Conservation (phyloP, 2,113 vertebrate genomes). For the Tympanuchus pallidicinctus region DNA sequence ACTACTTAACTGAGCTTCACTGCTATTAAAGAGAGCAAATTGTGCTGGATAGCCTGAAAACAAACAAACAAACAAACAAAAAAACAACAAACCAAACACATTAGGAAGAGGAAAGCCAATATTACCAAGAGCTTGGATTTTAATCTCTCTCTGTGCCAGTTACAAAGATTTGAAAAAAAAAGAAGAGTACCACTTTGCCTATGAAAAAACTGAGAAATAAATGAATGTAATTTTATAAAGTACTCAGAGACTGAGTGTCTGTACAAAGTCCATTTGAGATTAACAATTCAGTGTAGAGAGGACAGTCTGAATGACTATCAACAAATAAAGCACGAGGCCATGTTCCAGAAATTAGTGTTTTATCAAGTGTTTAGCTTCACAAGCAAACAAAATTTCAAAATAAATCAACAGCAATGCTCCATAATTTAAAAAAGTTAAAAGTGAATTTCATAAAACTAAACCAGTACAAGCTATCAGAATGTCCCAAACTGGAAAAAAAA, state of each 20-base stretch:
- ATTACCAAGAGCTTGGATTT: background rate
- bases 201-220: conserved; percentile 16
- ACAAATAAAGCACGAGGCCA: background rate
- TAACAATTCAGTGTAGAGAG: background rate
- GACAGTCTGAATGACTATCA: conserved; percentile 10
- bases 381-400: conserved; percentile 48
- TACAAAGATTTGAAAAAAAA: background rate
- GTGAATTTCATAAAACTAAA: conserved; percentile 1
- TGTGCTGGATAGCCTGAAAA: background rate
- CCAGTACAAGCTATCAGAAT: background rate
- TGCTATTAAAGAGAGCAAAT: background rate
- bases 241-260: background rate
- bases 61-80: background rate
- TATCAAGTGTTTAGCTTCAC: conserved; percentile 38
- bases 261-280: conserved; percentile 9
- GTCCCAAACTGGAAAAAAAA: background rate
- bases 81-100: fast-evolving
- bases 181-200: background rate
- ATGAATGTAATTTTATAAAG: background rate
- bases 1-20: background rate
- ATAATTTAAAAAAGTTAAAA: conserved; percentile 20
- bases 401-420: conserved; percentile 10
- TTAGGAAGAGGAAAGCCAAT: background rate
- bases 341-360: conserved; percentile 38
- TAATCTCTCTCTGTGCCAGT: background rate